Conservation (phyloP, 2,888 invertebrate species). For the Tricholauxania praeusta region DNA sequence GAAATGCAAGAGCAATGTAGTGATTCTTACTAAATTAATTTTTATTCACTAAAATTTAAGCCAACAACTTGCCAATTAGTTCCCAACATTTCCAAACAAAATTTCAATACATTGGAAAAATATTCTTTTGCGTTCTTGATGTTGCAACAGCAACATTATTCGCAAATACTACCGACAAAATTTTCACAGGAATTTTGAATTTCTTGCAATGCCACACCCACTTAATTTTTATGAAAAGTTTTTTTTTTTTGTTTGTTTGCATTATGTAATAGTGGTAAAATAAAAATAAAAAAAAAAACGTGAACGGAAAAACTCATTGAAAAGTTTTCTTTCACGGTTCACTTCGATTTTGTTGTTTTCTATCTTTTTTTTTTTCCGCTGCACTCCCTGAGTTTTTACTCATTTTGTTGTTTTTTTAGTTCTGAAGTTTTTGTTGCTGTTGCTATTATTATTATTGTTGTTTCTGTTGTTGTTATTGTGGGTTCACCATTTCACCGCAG, state of each 20-base stretch:
- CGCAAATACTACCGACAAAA: slow-evolving; percentile 22
- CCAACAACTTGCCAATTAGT: no score
- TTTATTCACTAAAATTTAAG: no score
- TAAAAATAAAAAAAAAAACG: background rate
- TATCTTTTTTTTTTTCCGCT: slow-evolving; percentile 44
- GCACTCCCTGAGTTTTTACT: slow-evolving; percentile 14
- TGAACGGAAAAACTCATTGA: slow-evolving; percentile 62
- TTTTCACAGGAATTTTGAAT: background rate
- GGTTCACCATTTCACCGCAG: slow-evolving; percentile 29
- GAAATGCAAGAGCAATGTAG: no score
- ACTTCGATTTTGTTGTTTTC: slow-evolving; percentile 40
- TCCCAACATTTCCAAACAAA: no score
- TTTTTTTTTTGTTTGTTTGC: background rate
- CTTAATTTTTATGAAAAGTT: slow-evolving; percentile 10
- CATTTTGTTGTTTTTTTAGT: slow-evolving; percentile 21
- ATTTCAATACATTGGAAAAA: no score
- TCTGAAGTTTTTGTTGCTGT: slow-evolving; percentile 15
- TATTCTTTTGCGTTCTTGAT: no score
- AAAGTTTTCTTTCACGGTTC: slow-evolving; percentile 58
- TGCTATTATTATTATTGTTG: slow-evolving; percentile 27
- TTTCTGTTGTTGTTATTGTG: background rate
- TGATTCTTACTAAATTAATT: no score
- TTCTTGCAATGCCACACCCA: slow-evolving; percentile 29
- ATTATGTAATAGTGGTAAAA: background rate
- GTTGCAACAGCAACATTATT: slow-evolving; percentile 23